Evolutionary conservation across 2,888 invertebrate genomes (phyloP), one percentile per base, ranked within the genome.

Genomic region (Seira musarum): DNA sequence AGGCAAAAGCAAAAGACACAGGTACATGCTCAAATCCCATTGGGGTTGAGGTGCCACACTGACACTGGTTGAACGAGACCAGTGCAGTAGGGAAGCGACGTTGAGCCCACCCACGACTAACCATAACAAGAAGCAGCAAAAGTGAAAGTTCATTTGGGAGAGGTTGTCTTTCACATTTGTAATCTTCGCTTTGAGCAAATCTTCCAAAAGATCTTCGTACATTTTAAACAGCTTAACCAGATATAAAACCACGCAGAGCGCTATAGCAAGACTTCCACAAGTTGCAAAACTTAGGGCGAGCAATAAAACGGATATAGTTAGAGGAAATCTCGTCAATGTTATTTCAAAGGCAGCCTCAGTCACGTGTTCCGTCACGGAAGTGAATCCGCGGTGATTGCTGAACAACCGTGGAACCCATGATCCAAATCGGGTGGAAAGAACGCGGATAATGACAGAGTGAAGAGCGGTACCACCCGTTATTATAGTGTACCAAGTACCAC

Each of bases 201-300:
- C 92, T 88, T 94, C 93, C 67, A 94, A 89, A 87, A 93, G 93
- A 87, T 94, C 93, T 89, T 94, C 94, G 66, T 93, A 94, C 91
- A 93, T 92, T 89, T 92, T 93, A 3, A 93, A 93, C 15, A 83
- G 64, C 53, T 93, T 91, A 81, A 93, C 90, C 60, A 93, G 92
- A 88, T 94, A 94, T 88, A 93, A 92, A 0, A 92, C 89, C 2
- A 92, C 91, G 0, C 93, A 94, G 8, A 92, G 89, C 6, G 91
- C 89, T 69, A 96, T 89, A 0, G 93, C 92, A 5, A 95, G 90
- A 1, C 94, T 94, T 2, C 95, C 95, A 87, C 95, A 95, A 0
- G 94, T 92, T 15, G 92, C 89, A 15, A 92, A 90, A 19, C 92
- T 92, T 3, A 94, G 89, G 49, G 92, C 91, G 22, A 94, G 88